Conservation (phyloP, 2,113 vertebrate species). For the Plecturocebus donacophilus region DNA sequence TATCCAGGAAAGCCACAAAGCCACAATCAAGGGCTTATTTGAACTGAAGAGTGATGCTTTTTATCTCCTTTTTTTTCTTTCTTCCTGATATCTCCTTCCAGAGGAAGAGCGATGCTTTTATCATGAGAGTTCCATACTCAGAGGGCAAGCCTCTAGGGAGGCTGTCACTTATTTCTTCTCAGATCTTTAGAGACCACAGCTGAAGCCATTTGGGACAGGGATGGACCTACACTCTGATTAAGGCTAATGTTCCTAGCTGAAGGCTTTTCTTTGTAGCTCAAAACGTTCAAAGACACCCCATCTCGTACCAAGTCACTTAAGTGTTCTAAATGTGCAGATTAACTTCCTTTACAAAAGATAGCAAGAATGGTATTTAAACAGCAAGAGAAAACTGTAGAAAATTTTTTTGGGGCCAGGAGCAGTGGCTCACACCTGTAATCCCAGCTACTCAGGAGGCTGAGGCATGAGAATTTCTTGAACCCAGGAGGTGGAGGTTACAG, state of each 20-base stretch:
- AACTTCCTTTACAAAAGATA: neutral
- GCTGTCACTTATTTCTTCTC: neutral
- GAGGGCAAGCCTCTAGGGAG: neutral
- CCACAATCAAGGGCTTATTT: neutral
- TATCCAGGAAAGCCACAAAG: neutral
- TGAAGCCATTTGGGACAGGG: neutral
- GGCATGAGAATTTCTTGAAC: too few species aligned
- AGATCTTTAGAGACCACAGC: neutral
- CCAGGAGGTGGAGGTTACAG: too few species aligned
- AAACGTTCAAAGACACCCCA: neutral
- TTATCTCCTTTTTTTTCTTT: too few species aligned
- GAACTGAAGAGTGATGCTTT: neutral
- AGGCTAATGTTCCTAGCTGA: neutral
- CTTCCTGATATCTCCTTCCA: too few species aligned
- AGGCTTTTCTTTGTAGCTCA: slow-evolving; percentile 7
- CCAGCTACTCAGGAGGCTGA: too few species aligned
- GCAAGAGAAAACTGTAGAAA: slow-evolving; percentile 15
- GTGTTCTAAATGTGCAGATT: neutral
- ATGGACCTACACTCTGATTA: neutral
- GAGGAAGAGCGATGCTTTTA: neutral
- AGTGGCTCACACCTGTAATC: too few species aligned
- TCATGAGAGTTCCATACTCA: neutral
- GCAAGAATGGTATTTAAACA: neutral
- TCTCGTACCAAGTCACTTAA: neutral
- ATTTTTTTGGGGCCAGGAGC: neutral